Conservation (phyloP, 2,113 vertebrate genomes). For the Austrofundulus limnaeus region DNA sequence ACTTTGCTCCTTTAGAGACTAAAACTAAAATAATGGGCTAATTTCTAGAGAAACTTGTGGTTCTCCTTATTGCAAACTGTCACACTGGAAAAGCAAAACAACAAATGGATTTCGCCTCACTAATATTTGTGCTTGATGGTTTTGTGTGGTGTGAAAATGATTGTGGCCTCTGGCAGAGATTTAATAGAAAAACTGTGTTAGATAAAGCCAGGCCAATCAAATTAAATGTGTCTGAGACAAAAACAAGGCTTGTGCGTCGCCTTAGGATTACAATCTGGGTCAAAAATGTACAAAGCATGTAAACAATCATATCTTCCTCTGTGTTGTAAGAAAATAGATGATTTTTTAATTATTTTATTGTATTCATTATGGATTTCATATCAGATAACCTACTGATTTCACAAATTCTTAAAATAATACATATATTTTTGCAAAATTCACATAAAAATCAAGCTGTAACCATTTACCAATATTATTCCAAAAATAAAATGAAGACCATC, state of each 20-base stretch:
- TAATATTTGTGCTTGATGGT: slow-evolving; percentile 9
- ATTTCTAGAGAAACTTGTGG: slow-evolving; percentile 11
- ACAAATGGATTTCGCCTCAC: background rate
- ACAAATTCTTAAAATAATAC: background rate
- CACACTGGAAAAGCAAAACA: background rate
- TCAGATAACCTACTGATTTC: background rate
- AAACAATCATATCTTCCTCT: background rate
- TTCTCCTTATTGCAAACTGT: background rate
- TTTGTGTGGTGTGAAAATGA: slow-evolving; percentile 5
- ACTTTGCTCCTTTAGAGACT: slow-evolving; percentile 10
- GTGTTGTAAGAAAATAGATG: background rate
- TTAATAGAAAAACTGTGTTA: slow-evolving; percentile 14
- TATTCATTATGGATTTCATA: background rate
- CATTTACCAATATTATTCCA: no score
- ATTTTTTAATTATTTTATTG: background rate
- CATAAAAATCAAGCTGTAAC: background rate
- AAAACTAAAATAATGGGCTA: slow-evolving; percentile 2
- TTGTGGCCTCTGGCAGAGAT: slow-evolving; percentile 24
- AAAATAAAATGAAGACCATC: background rate
- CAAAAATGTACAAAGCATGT: background rate
- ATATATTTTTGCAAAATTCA: background rate
- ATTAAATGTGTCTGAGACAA: slow-evolving; percentile 22
- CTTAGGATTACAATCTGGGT: slow-evolving; percentile 21
- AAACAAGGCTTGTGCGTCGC: slow-evolving; percentile 14
- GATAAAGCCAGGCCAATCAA: slow-evolving; percentile 17